phyloP scores from a whole-genome alignment of 2,113 vertebrate species.

The Garra rufa region DNA sequence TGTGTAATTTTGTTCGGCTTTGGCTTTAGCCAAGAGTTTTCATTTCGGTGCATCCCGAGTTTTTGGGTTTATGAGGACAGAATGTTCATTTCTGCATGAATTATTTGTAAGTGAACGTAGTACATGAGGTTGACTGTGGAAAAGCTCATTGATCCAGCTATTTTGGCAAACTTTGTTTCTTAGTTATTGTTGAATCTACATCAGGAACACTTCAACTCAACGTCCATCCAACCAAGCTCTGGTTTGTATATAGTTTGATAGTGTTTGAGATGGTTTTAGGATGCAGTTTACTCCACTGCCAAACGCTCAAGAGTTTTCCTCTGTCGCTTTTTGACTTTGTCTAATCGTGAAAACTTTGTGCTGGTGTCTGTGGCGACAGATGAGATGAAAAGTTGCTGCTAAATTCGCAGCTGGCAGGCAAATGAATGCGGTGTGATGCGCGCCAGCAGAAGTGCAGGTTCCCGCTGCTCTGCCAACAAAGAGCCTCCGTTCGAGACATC shows the following conservation, averaged over 20 bases:
- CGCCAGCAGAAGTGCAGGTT: slow-evolving; percentile 85
- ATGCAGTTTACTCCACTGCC: not conserved
- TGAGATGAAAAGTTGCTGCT: slow-evolving; percentile 66
- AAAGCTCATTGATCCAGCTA: no score
- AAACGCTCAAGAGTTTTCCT: not conserved
- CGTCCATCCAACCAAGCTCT: not conserved
- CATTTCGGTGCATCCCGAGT: no score
- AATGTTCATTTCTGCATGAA: not conserved
- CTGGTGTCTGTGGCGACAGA: slow-evolving; percentile 70
- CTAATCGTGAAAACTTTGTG: slow-evolving; percentile 74
- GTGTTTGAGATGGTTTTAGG: not conserved
- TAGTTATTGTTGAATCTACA: not conserved
- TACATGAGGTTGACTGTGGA: not conserved
- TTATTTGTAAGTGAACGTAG: not conserved
- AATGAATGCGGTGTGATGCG: slow-evolving; percentile 91
- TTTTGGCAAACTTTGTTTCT: not conserved
- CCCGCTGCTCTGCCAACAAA: slow-evolving; percentile 91
- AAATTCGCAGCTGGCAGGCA: slow-evolving; percentile 92
- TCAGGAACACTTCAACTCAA: not conserved
- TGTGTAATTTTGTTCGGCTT: no score
- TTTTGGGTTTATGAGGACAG: not conserved
- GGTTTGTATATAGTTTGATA: not conserved
- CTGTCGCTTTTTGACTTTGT: slow-evolving; percentile 56
- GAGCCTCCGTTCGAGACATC: slow-evolving; percentile 90
- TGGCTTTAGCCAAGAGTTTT: no score